Percentiles rank a stretch among this genome's conserved stretches.
phyloP scores from a whole-genome alignment of 64 coral and sea anemone species.

The Montipora foliosa region DNA sequence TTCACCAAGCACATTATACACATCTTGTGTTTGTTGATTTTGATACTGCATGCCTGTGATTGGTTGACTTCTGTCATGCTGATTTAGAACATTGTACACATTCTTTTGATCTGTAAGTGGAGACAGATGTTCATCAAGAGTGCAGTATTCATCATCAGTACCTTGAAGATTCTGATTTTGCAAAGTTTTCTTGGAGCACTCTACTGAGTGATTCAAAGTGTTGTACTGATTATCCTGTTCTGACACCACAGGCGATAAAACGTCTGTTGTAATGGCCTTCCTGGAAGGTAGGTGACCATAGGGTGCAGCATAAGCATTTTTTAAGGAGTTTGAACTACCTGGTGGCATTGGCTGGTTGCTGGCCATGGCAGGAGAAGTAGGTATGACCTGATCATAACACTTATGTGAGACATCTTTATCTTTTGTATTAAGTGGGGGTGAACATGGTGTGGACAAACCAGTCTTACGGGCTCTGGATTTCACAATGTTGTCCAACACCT shows the following conservation, averaged over 20 bases:
- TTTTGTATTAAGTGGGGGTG: slow-evolving; percentile 24
- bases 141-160: background rate
- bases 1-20: slow-evolving; percentile 50
- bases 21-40: background rate
- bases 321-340: slow-evolving; percentile 30
- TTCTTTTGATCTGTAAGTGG: background rate
- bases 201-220: slow-evolving; percentile 9
- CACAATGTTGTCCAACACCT: slow-evolving; percentile 85
- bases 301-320: slow-evolving; percentile 81
- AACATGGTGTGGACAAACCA: background rate
- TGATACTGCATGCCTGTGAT: background rate
- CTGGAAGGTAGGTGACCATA: slow-evolving; percentile 72
- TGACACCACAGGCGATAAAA: background rate
- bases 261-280: background rate
- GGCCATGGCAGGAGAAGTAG: background rate
- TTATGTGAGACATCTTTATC: background rate
- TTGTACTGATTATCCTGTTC: background rate
- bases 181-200: background rate
- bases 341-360: background rate
- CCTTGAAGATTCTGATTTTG: background rate
- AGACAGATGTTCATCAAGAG: background rate
- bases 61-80: background rate
- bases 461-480: slow-evolving; percentile 78
- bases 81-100: slow-evolving; percentile 28
- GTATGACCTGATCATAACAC: slow-evolving; percentile 66